Conservation (phyloP, 2,113 vertebrate genomes). For the Zootoca vivipara region DNA sequence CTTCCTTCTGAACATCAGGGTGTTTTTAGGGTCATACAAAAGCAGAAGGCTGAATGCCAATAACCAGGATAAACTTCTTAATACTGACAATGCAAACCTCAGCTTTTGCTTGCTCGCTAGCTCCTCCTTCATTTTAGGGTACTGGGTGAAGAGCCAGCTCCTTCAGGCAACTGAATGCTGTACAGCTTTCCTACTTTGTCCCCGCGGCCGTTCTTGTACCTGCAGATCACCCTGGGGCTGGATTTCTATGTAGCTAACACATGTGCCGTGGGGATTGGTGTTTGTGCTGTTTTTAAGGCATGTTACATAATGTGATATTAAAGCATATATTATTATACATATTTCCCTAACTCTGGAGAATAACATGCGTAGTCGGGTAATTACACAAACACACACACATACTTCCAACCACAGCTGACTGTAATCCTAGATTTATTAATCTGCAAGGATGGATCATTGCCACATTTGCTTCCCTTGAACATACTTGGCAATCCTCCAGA, state of each 20-base stretch:
- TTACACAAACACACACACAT: background rate
- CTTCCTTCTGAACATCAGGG: constrained; percentile 2
- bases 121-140: background rate
- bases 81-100: constrained; percentile 6
- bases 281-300: constrained; percentile 50
- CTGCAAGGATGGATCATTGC: constrained; percentile 23
- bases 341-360: constrained; percentile 36
- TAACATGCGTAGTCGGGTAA: background rate
- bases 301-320: constrained; percentile 23
- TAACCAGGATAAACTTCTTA: constrained; percentile 6
- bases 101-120: background rate
- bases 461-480: constrained; percentile 22
- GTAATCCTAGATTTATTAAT: constrained; percentile 53
- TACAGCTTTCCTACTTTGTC: background rate
- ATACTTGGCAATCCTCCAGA: constrained; percentile 1
- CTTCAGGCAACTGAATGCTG: constrained; percentile 8
- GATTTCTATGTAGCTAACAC: constrained; percentile 36
- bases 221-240: constrained; percentile 22
- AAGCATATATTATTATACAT: constrained; percentile 41
- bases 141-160: background rate
- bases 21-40: background rate
- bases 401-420: constrained; percentile 21
- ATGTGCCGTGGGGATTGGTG: constrained; percentile 40
- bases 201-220: constrained; percentile 22
- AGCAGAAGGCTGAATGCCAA: constrained; percentile 19